Evolutionary conservation across 2,888 invertebrate genomes (phyloP).

Genomic region (Phorcus lineatus): DNA sequence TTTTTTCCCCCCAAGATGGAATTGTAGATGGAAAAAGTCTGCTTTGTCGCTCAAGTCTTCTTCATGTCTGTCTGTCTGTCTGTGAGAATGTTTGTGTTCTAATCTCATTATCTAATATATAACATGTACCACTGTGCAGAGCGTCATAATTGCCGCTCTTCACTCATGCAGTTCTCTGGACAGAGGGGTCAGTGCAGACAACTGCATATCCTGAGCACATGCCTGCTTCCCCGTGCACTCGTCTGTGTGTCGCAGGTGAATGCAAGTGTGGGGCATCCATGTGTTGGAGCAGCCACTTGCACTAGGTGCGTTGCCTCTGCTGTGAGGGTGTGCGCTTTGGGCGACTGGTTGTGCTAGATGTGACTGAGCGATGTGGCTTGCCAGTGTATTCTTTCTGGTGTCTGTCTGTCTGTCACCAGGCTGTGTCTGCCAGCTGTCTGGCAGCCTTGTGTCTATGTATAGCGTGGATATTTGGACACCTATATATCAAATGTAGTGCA

Average conservation of each 20-base stretch:
- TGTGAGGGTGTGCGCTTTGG: not conserved
- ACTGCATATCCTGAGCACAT: not conserved
- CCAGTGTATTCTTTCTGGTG: not conserved
- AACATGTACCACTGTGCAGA: not conserved
- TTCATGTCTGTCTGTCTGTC: conserved; percentile 12
- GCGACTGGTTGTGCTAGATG: not conserved
- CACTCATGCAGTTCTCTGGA: conserved; percentile 17
- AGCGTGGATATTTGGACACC: conserved; percentile 18
- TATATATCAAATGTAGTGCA: conserved; percentile 21
- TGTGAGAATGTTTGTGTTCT: conserved; percentile 13
- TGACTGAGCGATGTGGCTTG: conserved; percentile 11
- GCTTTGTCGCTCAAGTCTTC: conserved; percentile 21
- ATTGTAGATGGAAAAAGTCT: conserved; percentile 21
- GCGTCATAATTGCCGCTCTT: not conserved
- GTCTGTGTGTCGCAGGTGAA: not conserved
- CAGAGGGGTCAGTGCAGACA: conserved; percentile 24
- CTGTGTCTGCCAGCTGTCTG: too few relatives aligned
- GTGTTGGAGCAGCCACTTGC: not conserved
- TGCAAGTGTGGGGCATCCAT: conserved; percentile 19
- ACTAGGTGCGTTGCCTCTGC: not conserved
- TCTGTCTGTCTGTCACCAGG: not conserved
- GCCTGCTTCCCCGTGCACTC: conserved; percentile 13
- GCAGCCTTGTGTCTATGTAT: not conserved
- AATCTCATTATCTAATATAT: conserved; percentile 4
- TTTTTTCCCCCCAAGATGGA: not conserved